A percentile compares a stretch with the other conserved stretches of the same genome.
phyloP scores from a whole-genome alignment of 2,113 vertebrate species.

The Cephalopholis sonnerati region DNA sequence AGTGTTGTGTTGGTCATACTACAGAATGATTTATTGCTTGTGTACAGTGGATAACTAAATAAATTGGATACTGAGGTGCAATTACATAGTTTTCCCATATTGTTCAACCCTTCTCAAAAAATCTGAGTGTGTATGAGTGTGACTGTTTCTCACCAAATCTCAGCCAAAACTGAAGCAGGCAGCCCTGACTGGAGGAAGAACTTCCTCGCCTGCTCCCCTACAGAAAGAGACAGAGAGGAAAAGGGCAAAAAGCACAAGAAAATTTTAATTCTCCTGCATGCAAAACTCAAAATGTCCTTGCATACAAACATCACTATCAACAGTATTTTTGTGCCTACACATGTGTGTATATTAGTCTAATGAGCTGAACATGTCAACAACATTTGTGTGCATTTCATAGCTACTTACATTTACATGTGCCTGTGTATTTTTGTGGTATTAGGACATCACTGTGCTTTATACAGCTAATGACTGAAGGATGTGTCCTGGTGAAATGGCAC shows the following conservation, averaged over 20 bases:
- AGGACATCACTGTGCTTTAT: background rate
- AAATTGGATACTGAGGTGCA: too few species aligned
- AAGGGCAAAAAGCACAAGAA: background rate
- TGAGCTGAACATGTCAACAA: background rate
- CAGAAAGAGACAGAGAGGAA: slow-evolving; percentile 20
- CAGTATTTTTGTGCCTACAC: background rate
- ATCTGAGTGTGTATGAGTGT: background rate
- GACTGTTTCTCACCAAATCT: slow-evolving; percentile 91
- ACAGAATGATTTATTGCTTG: background rate
- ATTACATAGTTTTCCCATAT: background rate
- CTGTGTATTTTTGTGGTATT: background rate
- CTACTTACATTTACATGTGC: background rate
- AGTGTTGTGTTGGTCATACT: background rate
- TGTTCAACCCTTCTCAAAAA: background rate
- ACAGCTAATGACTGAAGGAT: background rate
- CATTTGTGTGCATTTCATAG: background rate
- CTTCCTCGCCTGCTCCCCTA: slow-evolving; percentile 93
- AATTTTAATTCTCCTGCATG: background rate
- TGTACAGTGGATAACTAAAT: background rate
- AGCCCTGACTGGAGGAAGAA: slow-evolving; percentile 97
- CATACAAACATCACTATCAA: background rate
- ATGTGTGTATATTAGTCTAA: background rate
- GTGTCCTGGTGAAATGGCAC: background rate
- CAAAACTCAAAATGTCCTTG: background rate
- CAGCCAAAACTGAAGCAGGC: slow-evolving; percentile 90